Evolutionary conservation across 2,113 vertebrate genomes (phyloP).

Genomic region (Pterocles gutturalis): DNA sequence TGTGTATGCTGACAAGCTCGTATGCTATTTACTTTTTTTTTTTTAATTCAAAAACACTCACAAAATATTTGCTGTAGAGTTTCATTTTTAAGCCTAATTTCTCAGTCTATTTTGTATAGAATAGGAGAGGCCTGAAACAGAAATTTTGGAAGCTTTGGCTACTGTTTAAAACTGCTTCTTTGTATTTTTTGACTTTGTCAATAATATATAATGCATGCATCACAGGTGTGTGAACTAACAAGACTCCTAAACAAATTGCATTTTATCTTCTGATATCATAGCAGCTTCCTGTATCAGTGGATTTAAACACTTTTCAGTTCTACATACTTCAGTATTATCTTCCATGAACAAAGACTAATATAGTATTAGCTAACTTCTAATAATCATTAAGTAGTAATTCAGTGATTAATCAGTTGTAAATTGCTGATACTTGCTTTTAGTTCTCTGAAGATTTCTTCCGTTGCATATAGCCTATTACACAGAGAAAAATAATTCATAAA

Average conservation of each 20-base stretch:
- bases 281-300: background rate
- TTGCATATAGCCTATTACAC: background rate
- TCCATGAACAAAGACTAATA: background rate
- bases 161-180: background rate
- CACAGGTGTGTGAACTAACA: background rate
- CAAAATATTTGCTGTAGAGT: background rate
- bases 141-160: background rate
- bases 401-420: slow-evolving; percentile 48
- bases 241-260: background rate
- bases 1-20: background rate
- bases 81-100: background rate
- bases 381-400: background rate
- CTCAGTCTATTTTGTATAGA: background rate
- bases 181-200: background rate
- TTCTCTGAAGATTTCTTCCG: background rate
- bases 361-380: background rate
- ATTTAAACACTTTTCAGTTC: slow-evolving; percentile 8
- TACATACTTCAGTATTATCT: background rate
- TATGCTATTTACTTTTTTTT: background rate
- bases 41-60: accelerated
- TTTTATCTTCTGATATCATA: background rate
- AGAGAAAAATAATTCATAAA: background rate
- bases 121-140: background rate
- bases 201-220: background rate
- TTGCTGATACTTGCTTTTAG: slow-evolving; percentile 20